Conservation (phyloP, 2,797 vertebrate genomes). For the Sebastes jordani region DNA sequence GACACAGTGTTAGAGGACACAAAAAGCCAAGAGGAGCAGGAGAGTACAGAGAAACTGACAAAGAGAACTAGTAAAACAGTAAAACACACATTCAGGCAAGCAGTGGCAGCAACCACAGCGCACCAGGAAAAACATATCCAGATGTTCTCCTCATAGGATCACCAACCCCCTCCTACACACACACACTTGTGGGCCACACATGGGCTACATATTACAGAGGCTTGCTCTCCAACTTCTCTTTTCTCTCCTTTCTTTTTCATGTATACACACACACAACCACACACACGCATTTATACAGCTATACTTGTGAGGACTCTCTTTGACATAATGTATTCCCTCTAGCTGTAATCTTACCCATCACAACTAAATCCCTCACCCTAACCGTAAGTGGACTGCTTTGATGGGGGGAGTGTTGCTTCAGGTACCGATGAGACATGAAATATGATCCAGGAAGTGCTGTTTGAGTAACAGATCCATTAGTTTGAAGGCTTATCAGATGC, state of each 20-base stretch:
- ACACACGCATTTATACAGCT: not conserved
- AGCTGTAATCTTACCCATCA: not conserved
- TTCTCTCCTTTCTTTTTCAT: conserved; percentile 29
- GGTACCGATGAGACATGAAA: conserved; percentile 3
- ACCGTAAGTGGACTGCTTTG: not conserved
- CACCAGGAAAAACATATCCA: conserved; percentile 80
- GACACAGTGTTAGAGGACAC: conserved; percentile 30
- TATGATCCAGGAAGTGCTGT: not conserved
- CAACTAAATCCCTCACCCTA: not conserved
- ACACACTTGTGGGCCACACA: conserved; percentile 52
- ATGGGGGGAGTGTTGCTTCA: not conserved
- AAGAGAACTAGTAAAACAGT: conserved; percentile 58
- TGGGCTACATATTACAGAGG: conserved; percentile 63
- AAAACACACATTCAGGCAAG: conserved; percentile 43
- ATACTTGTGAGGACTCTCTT: conserved; percentile 14
- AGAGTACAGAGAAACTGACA: conserved; percentile 56
- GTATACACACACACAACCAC: not conserved
- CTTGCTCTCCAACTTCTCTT: conserved; percentile 48
- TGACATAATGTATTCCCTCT: not conserved
- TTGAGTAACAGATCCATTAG: not conserved
- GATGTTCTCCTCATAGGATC: conserved; percentile 76
- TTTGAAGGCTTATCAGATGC: not conserved
- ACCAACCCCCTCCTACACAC: conserved; percentile 62
- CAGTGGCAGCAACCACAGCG: conserved; percentile 66
- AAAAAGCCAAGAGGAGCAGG: conserved; percentile 31